Percentiles rank a stretch among this genome's conserved stretches.
These are phyloP conservation scores for Pachypsylla venusta DNA, from an alignment of 1,140 invertebrate species.

Conservation along the genomic window DNA sequence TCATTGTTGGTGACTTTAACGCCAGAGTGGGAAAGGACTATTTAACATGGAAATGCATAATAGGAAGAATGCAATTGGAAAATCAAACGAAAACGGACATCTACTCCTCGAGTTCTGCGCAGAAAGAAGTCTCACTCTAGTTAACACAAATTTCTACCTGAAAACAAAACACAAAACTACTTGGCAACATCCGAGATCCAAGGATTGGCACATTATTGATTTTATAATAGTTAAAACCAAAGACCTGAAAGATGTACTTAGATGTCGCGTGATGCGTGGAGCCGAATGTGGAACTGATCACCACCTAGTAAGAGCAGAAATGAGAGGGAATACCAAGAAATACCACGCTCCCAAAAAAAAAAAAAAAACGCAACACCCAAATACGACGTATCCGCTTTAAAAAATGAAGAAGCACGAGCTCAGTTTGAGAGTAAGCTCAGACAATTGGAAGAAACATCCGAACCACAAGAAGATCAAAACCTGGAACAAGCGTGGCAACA, in stretches of 20 bases:
- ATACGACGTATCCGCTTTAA: neutral
- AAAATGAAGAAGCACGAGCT: neutral
- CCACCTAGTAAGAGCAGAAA: neutral
- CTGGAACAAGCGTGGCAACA: neutral
- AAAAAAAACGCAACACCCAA: neutral
- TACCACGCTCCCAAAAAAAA: neutral
- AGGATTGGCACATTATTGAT: neutral
- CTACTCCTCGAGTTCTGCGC: neutral
- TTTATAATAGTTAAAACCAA: neutral
- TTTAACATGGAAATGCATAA: neutral
- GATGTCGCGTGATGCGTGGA: neutral
- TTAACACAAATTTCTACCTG: neutral
- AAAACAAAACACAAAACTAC: neutral
- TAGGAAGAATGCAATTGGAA: neutral
- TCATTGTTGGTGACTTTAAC: neutral
- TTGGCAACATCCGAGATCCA: neutral
- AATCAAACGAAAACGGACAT: neutral
- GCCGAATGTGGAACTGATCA: neutral
- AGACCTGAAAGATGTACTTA: neutral
- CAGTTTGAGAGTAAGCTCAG: neutral
- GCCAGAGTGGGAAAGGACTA: neutral
- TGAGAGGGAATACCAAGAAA: neutral
- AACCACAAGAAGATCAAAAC: neutral
- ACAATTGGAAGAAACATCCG: neutral
- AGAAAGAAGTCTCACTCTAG: neutral